Percentiles rank a stretch among this genome's conserved stretches.
Conservation (phyloP, 2,888 invertebrate species). For the Heliconius aoede region DNA sequence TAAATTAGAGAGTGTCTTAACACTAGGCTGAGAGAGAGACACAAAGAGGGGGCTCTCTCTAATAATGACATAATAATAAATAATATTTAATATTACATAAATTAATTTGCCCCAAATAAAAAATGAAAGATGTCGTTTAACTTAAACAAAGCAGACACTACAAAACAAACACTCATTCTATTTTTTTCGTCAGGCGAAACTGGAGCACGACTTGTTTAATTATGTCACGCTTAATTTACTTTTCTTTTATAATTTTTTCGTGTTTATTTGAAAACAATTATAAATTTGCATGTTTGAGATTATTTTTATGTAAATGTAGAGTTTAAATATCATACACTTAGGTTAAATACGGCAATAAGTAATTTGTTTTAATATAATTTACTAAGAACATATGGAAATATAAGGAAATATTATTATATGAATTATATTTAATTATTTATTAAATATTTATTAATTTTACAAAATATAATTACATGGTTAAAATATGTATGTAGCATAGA, state of each 20-base stretch:
- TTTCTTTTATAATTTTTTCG: conserved; percentile 17
- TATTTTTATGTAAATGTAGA: not conserved
- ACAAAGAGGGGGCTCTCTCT: not conserved
- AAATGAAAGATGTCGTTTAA: conserved; percentile 10
- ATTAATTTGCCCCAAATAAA: not conserved
- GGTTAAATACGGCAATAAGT: not conserved
- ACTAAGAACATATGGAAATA: not conserved
- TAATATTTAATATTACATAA: not conserved
- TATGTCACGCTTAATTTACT: conserved; percentile 30
- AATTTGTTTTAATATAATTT: not conserved
- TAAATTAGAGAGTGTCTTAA: no score
- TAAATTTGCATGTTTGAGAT: not conserved
- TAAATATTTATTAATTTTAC: not conserved
- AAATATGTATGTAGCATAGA: not conserved
- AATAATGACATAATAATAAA: not conserved
- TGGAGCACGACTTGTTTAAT: conserved; percentile 31
- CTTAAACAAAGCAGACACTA: conserved; percentile 30
- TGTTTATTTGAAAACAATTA: not conserved
- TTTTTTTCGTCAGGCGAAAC: conserved; percentile 28
- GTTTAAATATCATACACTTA: not conserved
- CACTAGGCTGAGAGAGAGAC: no score
- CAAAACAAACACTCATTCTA: conserved; percentile 28
- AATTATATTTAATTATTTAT: not conserved
- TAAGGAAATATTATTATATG: not conserved
- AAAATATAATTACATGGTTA: not conserved